Conservation (phyloP, 2,797 vertebrate species). For the Champsocephalus esox region DNA sequence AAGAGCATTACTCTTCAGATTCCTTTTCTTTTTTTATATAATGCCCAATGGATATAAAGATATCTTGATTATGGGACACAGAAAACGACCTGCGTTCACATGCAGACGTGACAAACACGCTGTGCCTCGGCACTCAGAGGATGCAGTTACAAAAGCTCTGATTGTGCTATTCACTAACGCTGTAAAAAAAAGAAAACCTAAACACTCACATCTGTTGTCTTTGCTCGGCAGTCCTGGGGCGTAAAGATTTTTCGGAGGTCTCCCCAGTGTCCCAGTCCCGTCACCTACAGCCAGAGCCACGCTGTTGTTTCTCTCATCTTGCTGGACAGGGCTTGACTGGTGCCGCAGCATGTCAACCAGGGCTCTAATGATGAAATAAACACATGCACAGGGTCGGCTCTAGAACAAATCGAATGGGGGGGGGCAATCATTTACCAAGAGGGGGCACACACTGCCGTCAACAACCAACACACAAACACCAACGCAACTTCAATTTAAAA, state of each 20-base stretch:
- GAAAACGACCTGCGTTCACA: constrained; percentile 13
- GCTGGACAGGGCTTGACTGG: constrained; percentile 90
- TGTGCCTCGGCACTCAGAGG: constrained; percentile 10
- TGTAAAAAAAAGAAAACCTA: constrained; percentile 8
- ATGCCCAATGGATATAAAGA: constrained; percentile 25
- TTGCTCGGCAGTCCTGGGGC: constrained; percentile 88
- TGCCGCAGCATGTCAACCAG: constrained; percentile 94
- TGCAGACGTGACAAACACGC: constrained; percentile 5
- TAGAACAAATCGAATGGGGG: no score
- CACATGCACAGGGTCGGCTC: background rate
- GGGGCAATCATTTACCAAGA: no score
- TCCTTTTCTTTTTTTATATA: constrained; percentile 3
- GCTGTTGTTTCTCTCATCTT: constrained; percentile 93
- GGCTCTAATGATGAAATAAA: constrained; percentile 80
- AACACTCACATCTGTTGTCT: constrained; percentile 90
- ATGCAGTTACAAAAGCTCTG: constrained; percentile 37
- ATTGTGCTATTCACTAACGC: constrained; percentile 43
- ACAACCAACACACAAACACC: no score
- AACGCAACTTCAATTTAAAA: no score
- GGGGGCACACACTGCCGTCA: no score
- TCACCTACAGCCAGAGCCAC: constrained; percentile 86
- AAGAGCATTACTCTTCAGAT: constrained; percentile 23
- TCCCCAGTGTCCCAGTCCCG: constrained; percentile 88
- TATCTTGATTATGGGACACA: constrained; percentile 17
- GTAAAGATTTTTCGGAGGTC: constrained; percentile 92